These are phyloP conservation scores for Tetheella fluctuosa DNA, from an alignment of 2,888 invertebrate species.

Conservation along the genomic window DNA sequence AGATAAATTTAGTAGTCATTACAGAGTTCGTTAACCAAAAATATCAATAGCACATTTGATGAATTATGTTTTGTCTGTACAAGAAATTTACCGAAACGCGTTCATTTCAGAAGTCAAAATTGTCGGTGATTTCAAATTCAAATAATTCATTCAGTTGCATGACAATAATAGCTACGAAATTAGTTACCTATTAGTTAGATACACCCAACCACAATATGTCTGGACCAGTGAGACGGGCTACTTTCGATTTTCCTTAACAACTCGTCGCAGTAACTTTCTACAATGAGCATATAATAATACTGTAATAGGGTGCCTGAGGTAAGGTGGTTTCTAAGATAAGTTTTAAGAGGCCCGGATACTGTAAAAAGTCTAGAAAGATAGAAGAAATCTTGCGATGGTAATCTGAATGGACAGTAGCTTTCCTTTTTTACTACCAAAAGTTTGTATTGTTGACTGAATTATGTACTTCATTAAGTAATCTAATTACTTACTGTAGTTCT, in stretches of 20 bases:
- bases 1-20: too few species aligned
- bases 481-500: too few species aligned
- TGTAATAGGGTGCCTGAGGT: neutral
- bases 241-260: conserved; percentile 11
- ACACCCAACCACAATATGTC: neutral
- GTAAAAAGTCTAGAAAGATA: neutral
- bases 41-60: too few species aligned
- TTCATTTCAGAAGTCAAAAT: too few species aligned
- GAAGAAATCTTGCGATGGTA: neutral
- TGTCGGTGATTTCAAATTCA: too few species aligned
- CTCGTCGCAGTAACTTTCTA: conserved; percentile 9
- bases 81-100: too few species aligned
- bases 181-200: neutral
- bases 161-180: neutral
- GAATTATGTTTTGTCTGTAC: too few species aligned
- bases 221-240: neutral
- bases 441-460: neutral
- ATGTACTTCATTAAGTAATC: too few species aligned
- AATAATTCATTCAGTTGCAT: neutral
- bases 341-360: neutral
- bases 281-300: neutral
- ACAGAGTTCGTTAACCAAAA: too few species aligned
- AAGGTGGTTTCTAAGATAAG: neutral
- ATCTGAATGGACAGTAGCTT: neutral
- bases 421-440: neutral